phyloP scores from a whole-genome alignment of 2,888 invertebrate genomes.

The Ennomos fuscantarius region DNA sequence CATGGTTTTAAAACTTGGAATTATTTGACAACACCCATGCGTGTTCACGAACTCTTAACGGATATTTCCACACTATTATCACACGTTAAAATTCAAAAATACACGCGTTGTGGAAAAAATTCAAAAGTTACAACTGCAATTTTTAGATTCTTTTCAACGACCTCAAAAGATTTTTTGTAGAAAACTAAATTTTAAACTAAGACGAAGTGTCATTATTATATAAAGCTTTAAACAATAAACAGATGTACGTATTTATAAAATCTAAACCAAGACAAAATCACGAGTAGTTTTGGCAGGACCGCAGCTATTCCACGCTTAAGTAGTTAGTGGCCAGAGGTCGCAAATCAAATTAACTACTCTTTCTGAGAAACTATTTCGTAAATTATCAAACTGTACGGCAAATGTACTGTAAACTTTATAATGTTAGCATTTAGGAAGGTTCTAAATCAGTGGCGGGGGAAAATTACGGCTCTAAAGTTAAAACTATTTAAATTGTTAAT shows the following conservation, averaged over 20 bases:
- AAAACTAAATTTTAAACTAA: no score
- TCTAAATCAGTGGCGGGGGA: constrained; percentile 17
- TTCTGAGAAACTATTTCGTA: constrained; percentile 39
- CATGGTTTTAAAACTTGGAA: no score
- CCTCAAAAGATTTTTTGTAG: no score
- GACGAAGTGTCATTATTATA: no score
- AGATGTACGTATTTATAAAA: constrained; percentile 11
- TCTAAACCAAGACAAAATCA: constrained; percentile 27
- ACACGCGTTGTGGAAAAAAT: no score
- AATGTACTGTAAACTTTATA: constrained; percentile 40
- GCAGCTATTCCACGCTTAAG: constrained; percentile 29
- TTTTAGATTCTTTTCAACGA: no score
- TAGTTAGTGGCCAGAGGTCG: constrained; percentile 35
- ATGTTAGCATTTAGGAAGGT: constrained; percentile 28
- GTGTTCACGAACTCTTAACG: no score
- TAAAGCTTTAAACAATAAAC: no score
- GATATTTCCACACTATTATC: no score
- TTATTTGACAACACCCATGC: no score
- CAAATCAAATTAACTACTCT: constrained; percentile 46
- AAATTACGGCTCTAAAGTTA: constrained; percentile 4
- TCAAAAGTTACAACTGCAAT: no score
- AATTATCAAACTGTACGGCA: constrained; percentile 38
- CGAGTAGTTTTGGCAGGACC: constrained; percentile 33
- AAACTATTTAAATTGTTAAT: constrained; percentile 12
- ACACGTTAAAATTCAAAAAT: no score